These are phyloP conservation scores for Aphis gossypii DNA, from an alignment of 1,140 invertebrate species.

Conservation along the genomic window DNA sequence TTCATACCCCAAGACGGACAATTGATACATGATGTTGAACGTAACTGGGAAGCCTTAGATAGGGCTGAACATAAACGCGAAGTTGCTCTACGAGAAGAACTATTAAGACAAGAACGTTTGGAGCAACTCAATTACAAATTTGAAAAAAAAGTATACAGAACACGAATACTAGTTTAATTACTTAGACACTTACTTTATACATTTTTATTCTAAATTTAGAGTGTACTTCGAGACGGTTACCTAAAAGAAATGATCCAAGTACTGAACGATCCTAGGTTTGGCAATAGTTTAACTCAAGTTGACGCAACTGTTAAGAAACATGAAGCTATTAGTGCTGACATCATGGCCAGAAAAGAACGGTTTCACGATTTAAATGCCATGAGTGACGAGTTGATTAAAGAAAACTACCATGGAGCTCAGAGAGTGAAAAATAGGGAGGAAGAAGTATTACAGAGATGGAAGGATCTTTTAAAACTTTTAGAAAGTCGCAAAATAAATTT, in stretches of 20 bases:
- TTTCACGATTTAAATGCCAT: constrained; percentile 92
- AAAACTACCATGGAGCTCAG: constrained; percentile 91
- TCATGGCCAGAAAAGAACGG: constrained; percentile 88
- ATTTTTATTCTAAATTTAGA: constrained; percentile 67
- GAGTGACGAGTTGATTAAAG: constrained; percentile 87
- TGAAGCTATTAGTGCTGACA: constrained; percentile 97
- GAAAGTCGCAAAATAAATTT: constrained; percentile 86
- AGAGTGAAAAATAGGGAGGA: constrained; percentile 82
- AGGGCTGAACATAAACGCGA: constrained; percentile 94
- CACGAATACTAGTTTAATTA: not conserved
- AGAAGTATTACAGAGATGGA: constrained; percentile 89
- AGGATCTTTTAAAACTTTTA: constrained; percentile 82
- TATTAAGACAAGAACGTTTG: constrained; percentile 90
- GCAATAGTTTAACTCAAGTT: constrained; percentile 88
- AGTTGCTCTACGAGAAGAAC: constrained; percentile 88
- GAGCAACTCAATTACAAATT: constrained; percentile 97
- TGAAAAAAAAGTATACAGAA: constrained; percentile 80
- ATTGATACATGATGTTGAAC: constrained; percentile 89
- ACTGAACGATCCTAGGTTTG: constrained; percentile 89
- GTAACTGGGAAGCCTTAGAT: constrained; percentile 91
- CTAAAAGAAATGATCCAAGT: constrained; percentile 98
- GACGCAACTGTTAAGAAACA: constrained; percentile 98
- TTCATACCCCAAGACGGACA: constrained; percentile 92
- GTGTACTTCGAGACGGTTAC: constrained; percentile 89
- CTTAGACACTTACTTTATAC: not conserved